Evolutionary conservation across 2,888 invertebrate genomes (phyloP).

Genomic region (Actias luna): DNA sequence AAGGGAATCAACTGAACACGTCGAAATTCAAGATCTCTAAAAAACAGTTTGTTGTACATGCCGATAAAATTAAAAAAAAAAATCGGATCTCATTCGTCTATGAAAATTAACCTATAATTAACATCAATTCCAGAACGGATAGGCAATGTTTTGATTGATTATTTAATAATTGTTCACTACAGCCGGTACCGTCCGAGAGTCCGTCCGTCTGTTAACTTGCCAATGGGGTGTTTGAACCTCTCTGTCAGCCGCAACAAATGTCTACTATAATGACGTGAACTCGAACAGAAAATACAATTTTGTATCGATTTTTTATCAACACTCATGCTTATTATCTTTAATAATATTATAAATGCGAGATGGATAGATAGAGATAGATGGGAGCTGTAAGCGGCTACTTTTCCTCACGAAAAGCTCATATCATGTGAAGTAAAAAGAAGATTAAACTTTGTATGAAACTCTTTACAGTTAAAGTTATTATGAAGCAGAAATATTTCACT

Average conservation of each 20-base stretch:
- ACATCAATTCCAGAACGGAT: slow-evolving; percentile 29
- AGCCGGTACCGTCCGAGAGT: slow-evolving; percentile 18
- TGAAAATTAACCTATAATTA: slow-evolving; percentile 58
- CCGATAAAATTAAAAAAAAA: slow-evolving; percentile 1
- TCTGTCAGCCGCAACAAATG: not conserved
- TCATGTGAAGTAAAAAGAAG: too few relatives aligned
- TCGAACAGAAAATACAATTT: not conserved
- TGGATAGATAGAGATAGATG: too few relatives aligned
- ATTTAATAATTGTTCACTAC: slow-evolving; percentile 59
- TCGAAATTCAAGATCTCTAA: too few relatives aligned
- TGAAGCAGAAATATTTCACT: too few relatives aligned
- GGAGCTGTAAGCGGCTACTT: too few relatives aligned
- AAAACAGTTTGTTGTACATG: too few relatives aligned
- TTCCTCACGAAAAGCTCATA: too few relatives aligned
- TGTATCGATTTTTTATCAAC: not conserved
- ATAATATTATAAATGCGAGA: too few relatives aligned
- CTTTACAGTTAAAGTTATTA: too few relatives aligned
- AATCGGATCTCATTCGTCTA: slow-evolving; percentile 13
- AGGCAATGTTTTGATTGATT: slow-evolving; percentile 58
- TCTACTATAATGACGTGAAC: not conserved
- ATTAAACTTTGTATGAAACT: too few relatives aligned
- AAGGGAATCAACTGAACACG: too few relatives aligned
- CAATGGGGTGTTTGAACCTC: not conserved
- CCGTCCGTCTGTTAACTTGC: not conserved
- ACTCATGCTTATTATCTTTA: too few relatives aligned